Evolutionary conservation across 2,113 vertebrate genomes (phyloP), one percentile per base, ranked within the genome.

Genomic region (Poecilia latipinna): DNA sequence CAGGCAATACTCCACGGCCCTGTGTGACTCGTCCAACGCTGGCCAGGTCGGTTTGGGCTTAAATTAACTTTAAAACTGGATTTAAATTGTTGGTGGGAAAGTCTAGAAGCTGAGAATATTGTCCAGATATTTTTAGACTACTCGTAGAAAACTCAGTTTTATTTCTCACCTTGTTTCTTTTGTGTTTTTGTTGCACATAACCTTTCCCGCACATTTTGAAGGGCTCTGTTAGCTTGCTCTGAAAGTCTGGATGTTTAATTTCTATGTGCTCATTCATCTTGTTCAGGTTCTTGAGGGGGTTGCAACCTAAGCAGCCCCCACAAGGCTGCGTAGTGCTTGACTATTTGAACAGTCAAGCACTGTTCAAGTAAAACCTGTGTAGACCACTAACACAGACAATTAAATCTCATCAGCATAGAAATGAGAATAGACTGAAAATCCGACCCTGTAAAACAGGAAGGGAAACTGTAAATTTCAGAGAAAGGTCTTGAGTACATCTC

Each of bases 1-100:
- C 44, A 90, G 96, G 24, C 93, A 95, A 62, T 96, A 96, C 57
- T 94, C 93, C 24, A 95, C 96, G 0, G 96, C 96, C 51, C 90
- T 97, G 86, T 97, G 97, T 61, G 96, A 97, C 86, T 96, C 95
- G 0, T 92, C 96, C 8, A 77, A 89, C 61, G 85, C 92, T 0
- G 96, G 96, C 74, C 95, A 97, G 94, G 96, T 97, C 80, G 93
- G 95, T 77, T 4, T 77, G 51, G 62, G n/a, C 75, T 78, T n/a
- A 24, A n/a, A n/a, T 32, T 19, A 44, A 24, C 3, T 71, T 12
- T 4, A 33, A 65, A 35, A 35, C 2, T 15, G 17, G 13, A 19
- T 48, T 42, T 42, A 42, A 39, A 17, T 11, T 71, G 31, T 71
- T 68, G 24, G 17, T 2, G 24, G 12, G 48, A 22, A 12, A 12